Evolutionary conservation across 2,797 vertebrate genomes (phyloP), one percentile per base, ranked within the genome.

Genomic region (Pseudopleuronectes americanus): DNA sequence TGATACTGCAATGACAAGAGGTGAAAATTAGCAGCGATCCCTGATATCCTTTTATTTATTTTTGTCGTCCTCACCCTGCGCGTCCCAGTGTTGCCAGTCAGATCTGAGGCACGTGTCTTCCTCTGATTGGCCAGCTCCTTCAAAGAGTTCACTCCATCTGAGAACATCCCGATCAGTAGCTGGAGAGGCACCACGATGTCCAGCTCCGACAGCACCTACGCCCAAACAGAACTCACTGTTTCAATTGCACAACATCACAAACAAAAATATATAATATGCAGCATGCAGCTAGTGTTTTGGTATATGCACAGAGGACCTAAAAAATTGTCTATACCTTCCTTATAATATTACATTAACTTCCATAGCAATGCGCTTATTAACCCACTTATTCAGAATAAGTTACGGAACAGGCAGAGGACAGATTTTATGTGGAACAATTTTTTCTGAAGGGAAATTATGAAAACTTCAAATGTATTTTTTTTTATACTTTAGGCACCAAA

Each of bases 181-280:
- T 98, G 97, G 74, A 99, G 96, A 61, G 98, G 98, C 78, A 99
- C 97, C 79, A 96, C 96, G 57, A 99, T 99, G 90, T 99, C 98
- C 83, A 99, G 92, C 88, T 99, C 96, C 47, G 98, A 99, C 89
- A 99, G 92, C 10, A 99, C 98, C 98, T 99, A 71, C 36, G 21
- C 49, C 26, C 45, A 77, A 63, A 70, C 8, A 60, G 49, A 51
- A 79, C 19, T 81, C 2, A 43, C 26, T 54, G 3, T 2, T 12
- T 51, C 43, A 26, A 4, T 33, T 70, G 2, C 22, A 16, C 16
- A 28, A 38, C 56, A 21, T 28, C 7, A 55, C 14, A 43, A 12
- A 64, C 6, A 38, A 53, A 31, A 2, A 33, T 10, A 31, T 28
- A 33, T 12, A 12, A 6, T 13, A 48, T 48, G 19, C 47, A 8